These are phyloP conservation scores for Sitophilus oryzae DNA, from an alignment of 1,140 invertebrate species.

Conservation along the genomic window DNA sequence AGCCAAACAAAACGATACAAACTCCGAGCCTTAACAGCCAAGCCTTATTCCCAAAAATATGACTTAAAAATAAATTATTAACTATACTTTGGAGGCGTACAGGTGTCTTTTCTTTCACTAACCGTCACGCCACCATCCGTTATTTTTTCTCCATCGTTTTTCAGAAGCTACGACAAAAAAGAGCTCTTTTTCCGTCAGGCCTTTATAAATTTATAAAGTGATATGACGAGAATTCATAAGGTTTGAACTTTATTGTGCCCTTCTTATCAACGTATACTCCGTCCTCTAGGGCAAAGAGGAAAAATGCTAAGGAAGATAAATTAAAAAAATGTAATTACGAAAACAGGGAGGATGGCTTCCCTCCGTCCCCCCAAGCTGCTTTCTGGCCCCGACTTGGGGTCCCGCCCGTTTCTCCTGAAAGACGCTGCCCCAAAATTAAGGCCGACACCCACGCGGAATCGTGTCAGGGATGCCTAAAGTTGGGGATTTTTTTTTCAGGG, in stretches of 20 bases:
- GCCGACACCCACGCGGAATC: not conserved
- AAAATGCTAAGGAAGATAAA: constrained; percentile 38
- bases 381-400: too few relatives aligned
- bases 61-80: not conserved
- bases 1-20: too few relatives aligned
- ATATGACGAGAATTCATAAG: not conserved
- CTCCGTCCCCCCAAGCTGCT: not conserved
- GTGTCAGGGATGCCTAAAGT: not conserved
- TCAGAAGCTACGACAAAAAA: not conserved
- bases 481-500: not conserved
- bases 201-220: not conserved
- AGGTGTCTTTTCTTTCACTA: not conserved
- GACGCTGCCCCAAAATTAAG: not conserved
- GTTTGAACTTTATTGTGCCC: not conserved
- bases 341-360: constrained; percentile 8
- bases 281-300: not conserved
- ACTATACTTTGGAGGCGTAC: not conserved
- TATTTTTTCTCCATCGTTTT: not conserved
- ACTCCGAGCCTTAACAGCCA: too few relatives aligned
- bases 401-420: too few relatives aligned
- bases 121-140: not conserved
- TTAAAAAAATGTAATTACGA: constrained; percentile 41
- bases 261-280: not conserved
- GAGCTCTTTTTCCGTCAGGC: not conserved
- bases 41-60: not conserved